Base-by-base conservation (phyloP, 2,888 invertebrate species). In the Agelastica alni region DNA sequence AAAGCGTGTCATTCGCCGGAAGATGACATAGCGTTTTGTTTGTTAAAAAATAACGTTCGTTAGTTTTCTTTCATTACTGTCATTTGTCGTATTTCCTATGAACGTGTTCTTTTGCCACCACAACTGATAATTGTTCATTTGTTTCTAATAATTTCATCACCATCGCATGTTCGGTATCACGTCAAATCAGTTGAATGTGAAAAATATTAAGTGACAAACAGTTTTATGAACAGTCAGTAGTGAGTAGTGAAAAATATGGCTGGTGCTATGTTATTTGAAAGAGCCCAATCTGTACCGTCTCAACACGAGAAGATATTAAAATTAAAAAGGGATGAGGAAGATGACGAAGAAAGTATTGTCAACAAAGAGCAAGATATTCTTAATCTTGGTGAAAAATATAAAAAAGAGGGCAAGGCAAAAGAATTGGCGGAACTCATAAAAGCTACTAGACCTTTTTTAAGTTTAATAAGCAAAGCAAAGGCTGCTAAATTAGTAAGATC, bases 401-500 rank as follows among this genome's bases (percentile, higher is more conserved):
- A 96, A 79, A 91, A 93, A 72, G 91, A 92, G 77, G 93, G 93
- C 74, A 93, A 94, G 78, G 95, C 96, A 61, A 91, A 93, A 78
- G 92, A 92, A 77, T 80, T 93, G 65, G 93, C 92, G 12, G 91
- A 93, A 68, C 83, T 99, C 63, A 97, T 99, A 72, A 93, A 93
- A 80, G 89, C 90, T 59, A 96, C 96, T 43, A 86, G 98, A 69
- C 97, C 98, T 10, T 99, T 99, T 76, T 83, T 99, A 56, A 89
- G 89, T 69, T 82, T 90, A 67, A 94, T 99, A 72, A 97, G 97
- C 76, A 99, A 99, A 81, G 98, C 99, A 26, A 99, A 99, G 80
- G 99, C 99, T 46, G 98, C 98, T 1, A 99, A 99, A 79, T 80
- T 99, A 69, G 98, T 99, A 5, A 86, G 98, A 61, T 92, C 94